These are phyloP conservation scores for Dicerorhinus sumatrensis DNA, from an alignment of 2,113 vertebrate genomes.

Conservation along the genomic window DNA sequence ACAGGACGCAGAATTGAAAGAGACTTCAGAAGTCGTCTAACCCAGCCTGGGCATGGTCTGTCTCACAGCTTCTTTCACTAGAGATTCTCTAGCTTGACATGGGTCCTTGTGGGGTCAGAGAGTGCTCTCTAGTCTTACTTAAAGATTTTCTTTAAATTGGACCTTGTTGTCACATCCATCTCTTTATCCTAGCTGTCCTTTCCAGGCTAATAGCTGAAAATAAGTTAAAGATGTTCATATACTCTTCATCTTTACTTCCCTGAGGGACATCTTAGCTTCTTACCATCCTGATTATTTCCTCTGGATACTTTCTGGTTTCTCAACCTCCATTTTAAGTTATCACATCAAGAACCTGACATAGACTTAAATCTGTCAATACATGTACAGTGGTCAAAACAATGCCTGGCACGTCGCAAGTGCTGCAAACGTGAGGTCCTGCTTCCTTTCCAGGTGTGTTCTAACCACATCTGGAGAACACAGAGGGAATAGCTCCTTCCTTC, in stretches of 20 bases:
- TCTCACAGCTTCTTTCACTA: not conserved
- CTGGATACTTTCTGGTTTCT: not conserved
- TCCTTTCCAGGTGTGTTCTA: not conserved
- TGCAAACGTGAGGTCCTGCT: not conserved
- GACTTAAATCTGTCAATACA: not conserved
- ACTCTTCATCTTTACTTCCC: not conserved
- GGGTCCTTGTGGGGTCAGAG: rapidly evolving
- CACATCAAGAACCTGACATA: not conserved
- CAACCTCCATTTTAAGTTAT: not conserved
- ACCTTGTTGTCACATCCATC: not conserved
- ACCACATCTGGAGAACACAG: not conserved
- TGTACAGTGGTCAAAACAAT: not conserved
- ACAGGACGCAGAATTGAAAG: not conserved
- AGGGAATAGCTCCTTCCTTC: not conserved
- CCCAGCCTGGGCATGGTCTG: not conserved
- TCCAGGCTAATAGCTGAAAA: not conserved
- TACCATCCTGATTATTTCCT: not conserved
- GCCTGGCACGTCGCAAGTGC: not conserved
- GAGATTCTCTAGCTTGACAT: not conserved
- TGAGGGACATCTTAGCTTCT: not conserved
- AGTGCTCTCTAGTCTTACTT: not conserved
- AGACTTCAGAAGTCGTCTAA: not conserved
- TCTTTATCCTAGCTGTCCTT: not conserved
- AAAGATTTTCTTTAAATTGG: conserved; percentile 11
- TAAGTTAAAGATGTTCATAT: not conserved